Evolutionary conservation across 2,797 vertebrate species (phyloP), one percentile per base, ranked within the genome.

Genomic region (Chloroceryle inda): DNA sequence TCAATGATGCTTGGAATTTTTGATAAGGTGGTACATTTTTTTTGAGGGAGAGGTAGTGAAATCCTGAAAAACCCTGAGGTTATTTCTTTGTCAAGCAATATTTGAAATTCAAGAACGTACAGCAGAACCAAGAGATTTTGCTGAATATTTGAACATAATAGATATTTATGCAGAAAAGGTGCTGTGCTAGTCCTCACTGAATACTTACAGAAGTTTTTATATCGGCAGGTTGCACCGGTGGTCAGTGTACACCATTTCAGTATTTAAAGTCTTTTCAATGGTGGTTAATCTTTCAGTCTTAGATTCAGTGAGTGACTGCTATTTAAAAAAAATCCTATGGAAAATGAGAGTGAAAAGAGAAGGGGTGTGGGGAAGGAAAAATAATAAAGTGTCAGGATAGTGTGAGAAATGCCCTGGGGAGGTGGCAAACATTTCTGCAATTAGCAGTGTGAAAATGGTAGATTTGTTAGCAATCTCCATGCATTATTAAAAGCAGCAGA

Each of bases 401-500:
- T 73, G 95, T 91, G 92, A 97, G 93, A 94, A 97, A 94, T 80
- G 64, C 89, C 95, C 85, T 44, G 50, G 73, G 95, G 96, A 95
- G 74, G 91, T 66, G 87, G 81, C 72, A 94, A 97, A 86, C 72
- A 82, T 69, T 96, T 85, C 85, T 89, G 92, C 95, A 96, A 96
- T 96, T 96, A 97, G 81, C 18, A 35, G 96, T 88, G 80, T 94
- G 93, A 94, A 96, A 95, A 92, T 64, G 77, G 79, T 71, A 96
- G 93, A 83, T 97, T 92, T 89, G 87, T 94, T 88, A 84, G 92
- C 10, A 1, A 85, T 33, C 50, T 75, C 40, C 62, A 85, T 82
- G 44, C 64, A 72, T 94, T 85, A 59, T 92, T 91, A 89, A 93
- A 95, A 95, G 88, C 81, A 77, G 71, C 75, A 84, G 94, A 86